Percentiles rank a stretch among this genome's conserved stretches.
Conservation (phyloP, 2,888 invertebrate species). For the Tetragonula carbonaria region DNA sequence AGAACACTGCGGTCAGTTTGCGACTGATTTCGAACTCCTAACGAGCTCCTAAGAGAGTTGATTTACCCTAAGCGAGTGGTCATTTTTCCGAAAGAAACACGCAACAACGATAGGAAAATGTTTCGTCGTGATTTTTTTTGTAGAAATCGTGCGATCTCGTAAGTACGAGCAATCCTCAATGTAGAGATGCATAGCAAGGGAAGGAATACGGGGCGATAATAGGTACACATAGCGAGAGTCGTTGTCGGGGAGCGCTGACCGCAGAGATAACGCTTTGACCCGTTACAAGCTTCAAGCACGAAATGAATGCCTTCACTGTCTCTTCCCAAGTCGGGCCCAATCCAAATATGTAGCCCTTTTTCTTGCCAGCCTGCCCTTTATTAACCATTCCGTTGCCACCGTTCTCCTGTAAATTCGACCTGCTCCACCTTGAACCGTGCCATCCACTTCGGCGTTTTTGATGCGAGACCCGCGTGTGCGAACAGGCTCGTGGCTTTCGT, state of each 20-base stretch:
- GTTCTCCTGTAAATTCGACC: slow-evolving; percentile 49
- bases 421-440: slow-evolving; percentile 1
- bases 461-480: neutral
- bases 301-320: slow-evolving; percentile 83
- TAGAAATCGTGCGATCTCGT: slow-evolving; percentile 48
- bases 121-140: slow-evolving; percentile 2
- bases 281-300: slow-evolving; percentile 79
- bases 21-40: neutral
- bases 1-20: neutral
- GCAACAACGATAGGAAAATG: neutral
- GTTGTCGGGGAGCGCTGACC: slow-evolving; percentile 83
- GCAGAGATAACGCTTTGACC: slow-evolving; percentile 83
- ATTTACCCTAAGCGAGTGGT: neutral
- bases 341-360: slow-evolving; percentile 72
- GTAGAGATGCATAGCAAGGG: slow-evolving; percentile 54
- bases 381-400: slow-evolving; percentile 48
- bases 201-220: slow-evolving; percentile 72
- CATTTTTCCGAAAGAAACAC: slow-evolving; percentile 11
- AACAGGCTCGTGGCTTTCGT: neutral
- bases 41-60: neutral
- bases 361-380: slow-evolving; percentile 63
- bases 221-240: slow-evolving; percentile 77
- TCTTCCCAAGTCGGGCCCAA: slow-evolving; percentile 64
- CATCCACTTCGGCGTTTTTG: neutral
- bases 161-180: slow-evolving; percentile 53